A percentile compares a stretch with the other conserved stretches of the same genome.
Conservation (phyloP, 2,888 invertebrate genomes). For the Pristionchus japonicus region DNA sequence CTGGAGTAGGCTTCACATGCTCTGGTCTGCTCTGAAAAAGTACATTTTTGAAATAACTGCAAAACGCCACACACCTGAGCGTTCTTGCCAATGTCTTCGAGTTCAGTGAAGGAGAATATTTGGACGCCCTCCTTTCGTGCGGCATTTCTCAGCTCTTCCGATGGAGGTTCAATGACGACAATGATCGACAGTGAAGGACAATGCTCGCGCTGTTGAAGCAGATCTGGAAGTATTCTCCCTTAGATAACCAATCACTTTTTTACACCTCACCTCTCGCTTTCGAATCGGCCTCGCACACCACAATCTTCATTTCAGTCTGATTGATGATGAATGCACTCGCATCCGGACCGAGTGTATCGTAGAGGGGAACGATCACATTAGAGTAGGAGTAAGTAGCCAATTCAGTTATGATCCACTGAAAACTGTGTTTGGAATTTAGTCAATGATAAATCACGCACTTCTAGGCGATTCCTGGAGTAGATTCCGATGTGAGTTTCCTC, state of each 20-base stretch:
- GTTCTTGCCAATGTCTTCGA: slow-evolving; percentile 62
- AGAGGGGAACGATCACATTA: slow-evolving; percentile 93
- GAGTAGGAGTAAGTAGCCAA: slow-evolving; percentile 93
- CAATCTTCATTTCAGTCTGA: slow-evolving; percentile 73
- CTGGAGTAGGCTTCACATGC: slow-evolving; percentile 83
- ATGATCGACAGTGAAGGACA: slow-evolving; percentile 63
- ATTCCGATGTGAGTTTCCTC: slow-evolving; percentile 76
- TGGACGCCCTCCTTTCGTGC: slow-evolving; percentile 49
- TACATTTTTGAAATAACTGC: background rate
- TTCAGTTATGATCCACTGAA: slow-evolving; percentile 90
- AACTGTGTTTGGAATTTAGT: background rate
- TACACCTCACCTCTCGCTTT: slow-evolving; percentile 65
- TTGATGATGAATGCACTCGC: slow-evolving; percentile 85
- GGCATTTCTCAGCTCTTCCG: slow-evolving; percentile 41
- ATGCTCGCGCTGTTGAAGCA: slow-evolving; percentile 63
- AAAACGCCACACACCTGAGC: slow-evolving; percentile 22
- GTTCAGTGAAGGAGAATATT: slow-evolving; percentile 64
- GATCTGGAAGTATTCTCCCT: slow-evolving; percentile 61
- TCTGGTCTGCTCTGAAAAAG: background rate
- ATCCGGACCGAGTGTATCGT: slow-evolving; percentile 95
- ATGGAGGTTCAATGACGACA: slow-evolving; percentile 65
- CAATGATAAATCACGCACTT: slow-evolving; percentile 66
- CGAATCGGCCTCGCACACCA: slow-evolving; percentile 65
- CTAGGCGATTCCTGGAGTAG: slow-evolving; percentile 77
- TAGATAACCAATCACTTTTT: background rate